Evolutionary conservation across 2,797 vertebrate genomes (phyloP), one percentile per base, ranked within the genome.

Genomic region (Chaetodon trifasciatus): DNA sequence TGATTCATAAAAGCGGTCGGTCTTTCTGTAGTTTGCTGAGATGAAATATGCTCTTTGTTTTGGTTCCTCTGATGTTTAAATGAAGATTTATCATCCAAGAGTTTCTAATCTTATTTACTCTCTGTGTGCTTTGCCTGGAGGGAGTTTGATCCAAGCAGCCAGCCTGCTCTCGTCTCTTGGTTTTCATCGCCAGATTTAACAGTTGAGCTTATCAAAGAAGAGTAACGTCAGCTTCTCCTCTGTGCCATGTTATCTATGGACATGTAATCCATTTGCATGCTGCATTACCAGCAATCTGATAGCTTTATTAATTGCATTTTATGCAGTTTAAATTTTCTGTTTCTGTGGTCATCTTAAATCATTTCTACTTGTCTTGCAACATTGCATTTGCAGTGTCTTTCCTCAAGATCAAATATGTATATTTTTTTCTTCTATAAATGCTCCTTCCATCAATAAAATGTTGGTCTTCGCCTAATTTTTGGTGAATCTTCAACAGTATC

Each of bases 1-100:
- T 74, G 70, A 87, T 77, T 86, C 73, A 74, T 89, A 71, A 74
- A 81, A 72, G 57, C 23, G 61, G 47, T 44, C 16, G 0, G 1
- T 47, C 58, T 76, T 84, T 76, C 74, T 65, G 44, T 62, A 58
- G 70, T 77, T 83, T 81, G 57, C 62, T 21, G 44, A 61, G 60
- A 76, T 85, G 70, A 86, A 78, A 80, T 70, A 78, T 60, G 35
- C n/a, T 58, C 56, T 61, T 70, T 74, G 60, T 72, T 84, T 86
- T 65, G 64, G 35, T 74, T 87, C 69, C 46, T 78, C 65, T 79
- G 62, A 67, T 84, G 66, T 79, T 86, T 73, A 50, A 75, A 78
- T 78, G 24, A 76, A 68, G 62, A 65, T 81, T 65, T 63, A 80
- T 86, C 71, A 66, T 57, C 55, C n/a, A 58, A 70, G 76, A 82